A percentile compares a stretch with the other conserved stretches of the same genome.
Evolutionary conservation across 2,888 invertebrate genomes (phyloP).

Genomic region (Sipunculus nudus): DNA sequence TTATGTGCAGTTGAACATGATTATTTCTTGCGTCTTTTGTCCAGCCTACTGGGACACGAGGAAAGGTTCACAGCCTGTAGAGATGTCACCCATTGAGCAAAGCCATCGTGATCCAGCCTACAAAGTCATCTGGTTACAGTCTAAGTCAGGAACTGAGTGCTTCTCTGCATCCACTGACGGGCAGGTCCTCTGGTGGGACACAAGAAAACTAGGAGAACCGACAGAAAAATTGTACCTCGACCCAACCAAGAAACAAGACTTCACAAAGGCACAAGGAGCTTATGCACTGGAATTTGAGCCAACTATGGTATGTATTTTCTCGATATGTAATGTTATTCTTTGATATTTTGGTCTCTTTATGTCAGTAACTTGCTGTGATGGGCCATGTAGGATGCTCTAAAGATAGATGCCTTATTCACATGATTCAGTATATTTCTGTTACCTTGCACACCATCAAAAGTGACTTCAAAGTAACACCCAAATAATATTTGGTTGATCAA

Average conservation of each 20-base stretch:
- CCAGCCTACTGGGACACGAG: slow-evolving; percentile 69
- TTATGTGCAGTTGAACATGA: too few relatives aligned
- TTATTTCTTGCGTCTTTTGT: too few relatives aligned
- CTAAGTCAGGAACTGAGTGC: slow-evolving; percentile 93
- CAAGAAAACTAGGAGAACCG: slow-evolving; percentile 78
- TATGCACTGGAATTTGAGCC: slow-evolving; percentile 83
- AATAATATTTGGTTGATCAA: too few relatives aligned
- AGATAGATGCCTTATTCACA: too few relatives aligned
- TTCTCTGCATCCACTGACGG: slow-evolving; percentile 94
- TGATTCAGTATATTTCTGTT: too few relatives aligned
- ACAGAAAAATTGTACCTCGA: slow-evolving; percentile 79
- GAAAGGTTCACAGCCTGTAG: slow-evolving; percentile 82
- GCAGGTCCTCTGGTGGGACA: slow-evolving; percentile 85
- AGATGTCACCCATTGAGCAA: slow-evolving; percentile 79
- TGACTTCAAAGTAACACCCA: too few relatives aligned
- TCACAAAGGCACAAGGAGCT: slow-evolving; percentile 76
- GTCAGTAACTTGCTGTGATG: not conserved
- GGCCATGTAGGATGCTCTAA: too few relatives aligned
- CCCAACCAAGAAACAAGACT: slow-evolving; percentile 74
- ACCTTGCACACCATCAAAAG: too few relatives aligned
- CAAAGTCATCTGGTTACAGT: slow-evolving; percentile 89
- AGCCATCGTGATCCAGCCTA: slow-evolving; percentile 90
- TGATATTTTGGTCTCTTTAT: not conserved
- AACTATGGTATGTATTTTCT: slow-evolving; percentile 71
- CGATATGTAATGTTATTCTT: not conserved